Conservation (phyloP, 2,797 vertebrate species). For the Arctocebus calabarensis region DNA sequence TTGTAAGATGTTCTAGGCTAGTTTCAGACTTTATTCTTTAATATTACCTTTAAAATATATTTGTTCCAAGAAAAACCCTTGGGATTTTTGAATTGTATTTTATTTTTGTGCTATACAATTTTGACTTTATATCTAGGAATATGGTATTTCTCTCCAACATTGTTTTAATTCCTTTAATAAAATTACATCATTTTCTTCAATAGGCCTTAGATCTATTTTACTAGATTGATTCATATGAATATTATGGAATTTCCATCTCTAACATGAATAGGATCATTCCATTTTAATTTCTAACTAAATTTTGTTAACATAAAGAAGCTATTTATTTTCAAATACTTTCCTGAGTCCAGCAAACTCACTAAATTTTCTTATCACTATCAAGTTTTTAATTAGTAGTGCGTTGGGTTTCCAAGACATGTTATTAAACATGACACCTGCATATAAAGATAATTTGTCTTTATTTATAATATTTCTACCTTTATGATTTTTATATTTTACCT, state of each 20-base stretch:
- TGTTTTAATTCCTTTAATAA: neutral
- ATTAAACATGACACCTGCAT: neutral
- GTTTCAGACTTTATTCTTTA: constrained; percentile 8
- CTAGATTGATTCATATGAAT: neutral
- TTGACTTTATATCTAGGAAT: neutral
- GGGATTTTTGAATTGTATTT: constrained; percentile 22
- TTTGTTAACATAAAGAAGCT: neutral
- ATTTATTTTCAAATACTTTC: neutral
- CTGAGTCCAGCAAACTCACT: neutral
- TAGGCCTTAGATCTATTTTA: neutral
- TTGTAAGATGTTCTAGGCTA: neutral
- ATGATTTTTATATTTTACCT: constrained; percentile 44
- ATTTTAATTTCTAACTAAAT: constrained; percentile 35
- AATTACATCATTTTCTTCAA: neutral
- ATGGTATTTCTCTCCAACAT: neutral
- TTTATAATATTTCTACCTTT: constrained; percentile 31
- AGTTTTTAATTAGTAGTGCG: neutral
- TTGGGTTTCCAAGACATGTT: neutral
- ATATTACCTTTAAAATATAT: neutral
- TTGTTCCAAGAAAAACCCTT: neutral
- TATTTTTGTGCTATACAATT: neutral
- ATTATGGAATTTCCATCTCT: neutral
- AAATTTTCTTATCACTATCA: neutral
- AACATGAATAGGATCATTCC: neutral
- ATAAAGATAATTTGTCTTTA: constrained; percentile 21